A percentile compares a stretch with the other conserved stretches of the same genome.
These are phyloP conservation scores for Limnodromus scolopaceus DNA, from an alignment of 2,797 vertebrate genomes.

Conservation along the genomic window DNA sequence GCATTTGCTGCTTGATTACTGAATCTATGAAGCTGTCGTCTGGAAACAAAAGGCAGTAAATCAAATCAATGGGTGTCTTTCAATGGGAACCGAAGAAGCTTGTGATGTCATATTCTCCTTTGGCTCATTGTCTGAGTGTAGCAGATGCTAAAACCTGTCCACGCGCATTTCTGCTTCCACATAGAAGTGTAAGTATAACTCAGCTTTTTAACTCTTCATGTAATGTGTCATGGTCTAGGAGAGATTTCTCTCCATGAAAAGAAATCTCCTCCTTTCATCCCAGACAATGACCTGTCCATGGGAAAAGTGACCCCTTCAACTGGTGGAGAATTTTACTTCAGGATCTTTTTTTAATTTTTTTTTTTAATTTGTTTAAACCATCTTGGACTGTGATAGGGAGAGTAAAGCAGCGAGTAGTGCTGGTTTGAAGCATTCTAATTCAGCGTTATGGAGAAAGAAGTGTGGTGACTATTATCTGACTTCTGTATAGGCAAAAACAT, in stretches of 20 bases:
- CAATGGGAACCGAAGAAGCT: background rate
- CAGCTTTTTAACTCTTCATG: background rate
- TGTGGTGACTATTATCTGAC: background rate
- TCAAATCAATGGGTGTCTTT: slow-evolving; percentile 21
- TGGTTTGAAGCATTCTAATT: background rate
- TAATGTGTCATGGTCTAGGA: background rate
- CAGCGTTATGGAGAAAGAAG: background rate
- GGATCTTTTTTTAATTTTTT: too few relatives aligned
- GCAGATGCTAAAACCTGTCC: background rate
- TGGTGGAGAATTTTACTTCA: background rate
- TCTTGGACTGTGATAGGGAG: background rate
- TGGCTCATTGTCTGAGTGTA: background rate
- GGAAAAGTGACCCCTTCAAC: background rate
- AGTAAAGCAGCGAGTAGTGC: background rate
- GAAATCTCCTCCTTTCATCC: background rate
- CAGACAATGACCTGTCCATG: background rate
- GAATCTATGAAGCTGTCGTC: background rate
- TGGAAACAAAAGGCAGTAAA: slow-evolving; percentile 44
- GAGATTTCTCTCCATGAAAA: background rate
- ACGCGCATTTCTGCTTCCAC: background rate
- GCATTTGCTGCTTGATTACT: slow-evolving; percentile 37
- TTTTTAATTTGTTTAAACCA: background rate
- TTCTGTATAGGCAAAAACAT: background rate
- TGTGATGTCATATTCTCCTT: background rate
- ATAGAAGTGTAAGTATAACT: background rate